phyloP scores from a whole-genome alignment of 2,113 vertebrate species.

The Gambusia affinis region DNA sequence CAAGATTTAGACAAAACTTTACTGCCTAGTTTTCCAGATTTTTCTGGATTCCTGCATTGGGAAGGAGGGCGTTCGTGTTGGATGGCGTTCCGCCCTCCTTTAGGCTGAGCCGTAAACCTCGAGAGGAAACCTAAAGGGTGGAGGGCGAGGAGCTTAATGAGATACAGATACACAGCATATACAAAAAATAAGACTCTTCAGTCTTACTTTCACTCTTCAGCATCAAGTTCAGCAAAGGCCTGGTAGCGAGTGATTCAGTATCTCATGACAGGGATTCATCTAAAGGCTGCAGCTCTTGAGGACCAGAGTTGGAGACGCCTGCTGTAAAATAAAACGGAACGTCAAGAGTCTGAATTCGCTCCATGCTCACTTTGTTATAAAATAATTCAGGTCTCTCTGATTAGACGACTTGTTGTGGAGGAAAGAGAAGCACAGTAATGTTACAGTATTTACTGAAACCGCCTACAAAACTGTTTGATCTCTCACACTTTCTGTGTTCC shows the following conservation, averaged over 20 bases:
- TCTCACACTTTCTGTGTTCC: background rate
- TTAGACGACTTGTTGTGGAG: background rate
- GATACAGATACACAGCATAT: background rate
- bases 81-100: background rate
- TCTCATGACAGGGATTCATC: no score
- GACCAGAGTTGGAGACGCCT: no score
- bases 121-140: background rate
- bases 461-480: background rate
- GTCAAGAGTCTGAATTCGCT: no score
- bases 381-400: background rate
- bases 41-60: background rate
- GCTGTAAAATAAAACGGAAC: no score
- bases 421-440: background rate
- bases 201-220: no score
- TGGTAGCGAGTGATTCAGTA: no score
- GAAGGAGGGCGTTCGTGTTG: background rate
- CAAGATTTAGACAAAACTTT: background rate
- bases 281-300: no score
- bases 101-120: background rate
- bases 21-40: background rate
- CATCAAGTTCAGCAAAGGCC: no score
- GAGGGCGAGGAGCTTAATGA: background rate
- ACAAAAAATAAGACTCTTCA: background rate
- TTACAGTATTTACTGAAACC: background rate
- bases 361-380: background rate